Conservation (phyloP, 1,140 invertebrate genomes). For the Drosophila punjabiensis region DNA sequence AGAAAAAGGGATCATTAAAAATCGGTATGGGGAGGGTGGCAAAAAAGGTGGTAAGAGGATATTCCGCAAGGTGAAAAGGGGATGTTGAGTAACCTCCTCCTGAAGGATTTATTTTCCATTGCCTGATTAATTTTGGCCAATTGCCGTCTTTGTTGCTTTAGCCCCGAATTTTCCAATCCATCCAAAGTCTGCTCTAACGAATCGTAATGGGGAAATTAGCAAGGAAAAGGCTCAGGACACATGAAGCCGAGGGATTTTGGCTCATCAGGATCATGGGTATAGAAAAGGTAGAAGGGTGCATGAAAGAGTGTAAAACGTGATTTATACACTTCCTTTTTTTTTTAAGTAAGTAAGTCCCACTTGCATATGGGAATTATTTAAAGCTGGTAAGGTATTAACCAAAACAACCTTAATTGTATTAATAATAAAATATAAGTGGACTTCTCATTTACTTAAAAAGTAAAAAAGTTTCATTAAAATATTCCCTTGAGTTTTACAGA, state of each 20-base stretch:
- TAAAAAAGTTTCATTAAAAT: too few relatives aligned
- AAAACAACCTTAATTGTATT: too few relatives aligned
- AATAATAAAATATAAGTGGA: too few relatives aligned
- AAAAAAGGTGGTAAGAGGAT: not conserved
- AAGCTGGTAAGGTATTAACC: too few relatives aligned
- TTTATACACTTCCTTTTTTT: not conserved
- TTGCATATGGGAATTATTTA: too few relatives aligned
- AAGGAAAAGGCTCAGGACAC: constrained; percentile 24
- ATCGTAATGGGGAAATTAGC: constrained; percentile 77
- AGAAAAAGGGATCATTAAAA: constrained; percentile 10
- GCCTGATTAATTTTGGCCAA: constrained; percentile 65
- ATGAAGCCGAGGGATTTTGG: not conserved
- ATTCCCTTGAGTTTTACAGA: too few relatives aligned
- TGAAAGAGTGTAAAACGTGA: not conserved
- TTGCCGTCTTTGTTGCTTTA: constrained; percentile 49
- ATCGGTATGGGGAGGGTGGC: not conserved
- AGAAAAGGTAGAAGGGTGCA: not conserved
- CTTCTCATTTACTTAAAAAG: too few relatives aligned
- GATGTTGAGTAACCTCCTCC: not conserved
- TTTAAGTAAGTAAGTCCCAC: too few relatives aligned
- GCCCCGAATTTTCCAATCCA: constrained; percentile 12
- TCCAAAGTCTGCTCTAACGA: constrained; percentile 60
- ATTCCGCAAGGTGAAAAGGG: not conserved
- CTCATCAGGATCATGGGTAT: not conserved
- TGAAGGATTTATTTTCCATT: constrained; percentile 55